Percentiles rank a stretch among this genome's conserved stretches.
Evolutionary conservation across 2,113 vertebrate genomes (phyloP).

Genomic region (Coreoperca whiteheadi): DNA sequence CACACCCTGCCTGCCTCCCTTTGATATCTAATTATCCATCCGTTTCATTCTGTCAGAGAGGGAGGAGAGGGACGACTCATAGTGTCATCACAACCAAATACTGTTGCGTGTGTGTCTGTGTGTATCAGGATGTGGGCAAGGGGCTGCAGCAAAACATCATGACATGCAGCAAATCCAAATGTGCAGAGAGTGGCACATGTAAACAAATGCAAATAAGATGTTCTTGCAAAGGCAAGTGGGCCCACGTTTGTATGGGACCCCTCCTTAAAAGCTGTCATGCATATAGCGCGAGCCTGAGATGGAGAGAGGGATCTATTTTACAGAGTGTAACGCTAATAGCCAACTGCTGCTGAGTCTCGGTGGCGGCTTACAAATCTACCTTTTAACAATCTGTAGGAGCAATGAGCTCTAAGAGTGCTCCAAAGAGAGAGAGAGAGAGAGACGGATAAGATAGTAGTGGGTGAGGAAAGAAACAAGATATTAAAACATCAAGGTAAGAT

Average conservation of each 20-base stretch:
- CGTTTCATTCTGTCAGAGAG: slow-evolving; percentile 83
- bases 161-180: slow-evolving; percentile 72
- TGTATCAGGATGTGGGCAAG: slow-evolving; percentile 59
- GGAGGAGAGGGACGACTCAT: slow-evolving; percentile 75
- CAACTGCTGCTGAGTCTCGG: slow-evolving; percentile 27
- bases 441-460: slow-evolving; percentile 61
- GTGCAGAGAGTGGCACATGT: slow-evolving; percentile 69
- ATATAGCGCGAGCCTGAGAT: slow-evolving; percentile 37
- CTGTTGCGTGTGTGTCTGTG: slow-evolving; percentile 59
- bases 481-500: slow-evolving; percentile 75
- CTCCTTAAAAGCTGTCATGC: slow-evolving; percentile 59
- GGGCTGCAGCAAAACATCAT: slow-evolving; percentile 62
- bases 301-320: slow-evolving; percentile 53
- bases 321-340: slow-evolving; percentile 28
- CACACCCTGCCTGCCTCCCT: slow-evolving; percentile 85
- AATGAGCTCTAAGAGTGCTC: slow-evolving; percentile 43
- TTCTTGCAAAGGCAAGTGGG: slow-evolving; percentile 46
- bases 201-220: slow-evolving; percentile 80
- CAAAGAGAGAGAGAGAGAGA: slow-evolving; percentile 44
- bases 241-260: slow-evolving; percentile 17
- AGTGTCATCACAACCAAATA: slow-evolving; percentile 76
- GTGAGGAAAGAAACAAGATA: slow-evolving; percentile 72
- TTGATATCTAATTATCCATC: slow-evolving; percentile 89
- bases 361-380: slow-evolving; percentile 52
- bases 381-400: slow-evolving; percentile 52